Evolutionary conservation across 2,888 invertebrate species (phyloP).

Genomic region (Idaea dimidiata): DNA sequence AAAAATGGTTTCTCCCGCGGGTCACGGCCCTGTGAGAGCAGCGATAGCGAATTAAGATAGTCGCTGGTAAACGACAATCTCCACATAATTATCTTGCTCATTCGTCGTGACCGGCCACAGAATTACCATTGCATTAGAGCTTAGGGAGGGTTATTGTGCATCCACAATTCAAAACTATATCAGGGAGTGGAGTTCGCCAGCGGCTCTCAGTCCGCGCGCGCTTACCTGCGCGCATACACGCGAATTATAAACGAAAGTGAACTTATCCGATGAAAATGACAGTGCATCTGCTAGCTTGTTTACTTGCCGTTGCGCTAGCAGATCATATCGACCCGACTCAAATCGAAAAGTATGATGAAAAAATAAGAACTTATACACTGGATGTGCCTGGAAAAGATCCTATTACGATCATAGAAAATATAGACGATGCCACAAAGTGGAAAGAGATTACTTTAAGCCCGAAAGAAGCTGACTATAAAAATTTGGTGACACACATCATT

Average conservation of each 20-base stretch:
- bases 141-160: slow-evolving; percentile 73
- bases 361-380: slow-evolving; percentile 75
- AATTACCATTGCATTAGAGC: slow-evolving; percentile 73
- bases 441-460: slow-evolving; percentile 40
- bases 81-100: slow-evolving; percentile 74
- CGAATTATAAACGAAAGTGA: slow-evolving; percentile 63
- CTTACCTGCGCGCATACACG: slow-evolving; percentile 59
- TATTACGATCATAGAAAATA: slow-evolving; percentile 80
- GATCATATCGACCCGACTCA: slow-evolving; percentile 55
- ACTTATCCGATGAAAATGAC: slow-evolving; percentile 64
- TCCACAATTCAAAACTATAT: slow-evolving; percentile 76
- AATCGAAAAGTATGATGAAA: slow-evolving; percentile 59
- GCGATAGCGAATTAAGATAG: slow-evolving; percentile 76
- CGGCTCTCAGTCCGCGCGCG: slow-evolving; percentile 71
- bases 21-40: slow-evolving; percentile 72
- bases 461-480: slow-evolving; percentile 60
- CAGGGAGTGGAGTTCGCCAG: slow-evolving; percentile 54
- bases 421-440: slow-evolving; percentile 42
- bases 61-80: slow-evolving; percentile 66
- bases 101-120: slow-evolving; percentile 74
- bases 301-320: slow-evolving; percentile 49
- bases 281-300: slow-evolving; percentile 60
- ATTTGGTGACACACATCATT: slow-evolving; percentile 68
- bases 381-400: slow-evolving; percentile 80
- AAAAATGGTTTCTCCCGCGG: slow-evolving; percentile 74